phyloP scores from a whole-genome alignment of 2,113 vertebrate genomes.

The Pardalotus punctatus region DNA sequence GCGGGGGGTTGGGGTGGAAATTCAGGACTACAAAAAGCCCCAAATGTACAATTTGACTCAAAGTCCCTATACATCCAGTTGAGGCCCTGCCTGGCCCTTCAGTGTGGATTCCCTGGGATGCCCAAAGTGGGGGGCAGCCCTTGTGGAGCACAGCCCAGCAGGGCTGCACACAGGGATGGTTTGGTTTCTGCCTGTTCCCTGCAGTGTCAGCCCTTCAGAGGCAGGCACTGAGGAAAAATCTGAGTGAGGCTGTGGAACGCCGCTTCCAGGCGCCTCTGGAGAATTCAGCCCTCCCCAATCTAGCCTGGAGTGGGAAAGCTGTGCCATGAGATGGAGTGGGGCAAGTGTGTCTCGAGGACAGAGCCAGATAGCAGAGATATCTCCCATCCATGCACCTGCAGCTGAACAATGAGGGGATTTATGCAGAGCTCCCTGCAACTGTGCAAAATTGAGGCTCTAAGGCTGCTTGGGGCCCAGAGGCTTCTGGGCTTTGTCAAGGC shows the following conservation, averaged over 20 bases:
- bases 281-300: neutral
- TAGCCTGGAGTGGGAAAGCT: neutral
- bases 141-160: neutral
- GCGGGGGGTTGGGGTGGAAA: neutral
- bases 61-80: neutral
- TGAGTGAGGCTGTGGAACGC: neutral
- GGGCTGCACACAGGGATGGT: neutral
- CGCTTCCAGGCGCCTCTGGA: neutral
- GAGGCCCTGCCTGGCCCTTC: neutral
- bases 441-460: neutral
- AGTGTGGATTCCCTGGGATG: fast-evolving
- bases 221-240: no score
- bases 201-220: neutral
- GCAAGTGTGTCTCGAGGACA: neutral
- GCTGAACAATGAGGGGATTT: neutral
- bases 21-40: neutral
- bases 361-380: neutral
- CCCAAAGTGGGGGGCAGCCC: neutral
- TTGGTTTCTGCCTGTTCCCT: neutral
- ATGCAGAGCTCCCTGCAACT: neutral
- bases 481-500: neutral
- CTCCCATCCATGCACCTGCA: neutral
- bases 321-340: fast-evolving
- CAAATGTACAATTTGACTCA: neutral
- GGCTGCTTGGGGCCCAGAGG: fast-evolving